Evolutionary conservation across 2,888 invertebrate species (phyloP), one percentile per base, ranked within the genome.

Genomic region (Drosophila helvetica): DNA sequence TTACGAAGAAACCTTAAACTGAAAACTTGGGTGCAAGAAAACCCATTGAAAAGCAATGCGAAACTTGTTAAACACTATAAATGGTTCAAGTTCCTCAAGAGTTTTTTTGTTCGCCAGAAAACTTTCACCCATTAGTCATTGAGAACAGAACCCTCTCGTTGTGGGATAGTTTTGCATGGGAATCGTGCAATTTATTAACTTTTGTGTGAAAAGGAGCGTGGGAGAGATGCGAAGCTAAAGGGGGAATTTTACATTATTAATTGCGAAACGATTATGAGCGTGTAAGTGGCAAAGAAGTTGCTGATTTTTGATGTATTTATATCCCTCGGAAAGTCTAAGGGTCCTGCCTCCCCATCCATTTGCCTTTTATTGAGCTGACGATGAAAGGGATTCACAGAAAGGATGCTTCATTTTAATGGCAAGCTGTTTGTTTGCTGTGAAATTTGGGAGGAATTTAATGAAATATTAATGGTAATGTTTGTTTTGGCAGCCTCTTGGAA

Each of bases 81-180:
- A 66, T 77, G 62, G 68, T 56, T 53, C 53, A 65, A 75, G 56
- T 74, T 67, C 50, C 33, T 38, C 5, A 43, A 54, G 63, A n/a
- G n/a, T n/a, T n/a, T 38, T 66, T 77, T 58, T 74, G 74, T 70
- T 78, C 73, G 66, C 25, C n/a, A 6, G 9, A 18, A 48, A 78
- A 85, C 71, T 80, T 83, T 85, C 38, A n/a, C 18, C 70, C 80
- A 83, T 83, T 82, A 82, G 60, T 83, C 80, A 78, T 54, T 47
- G 53, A 52, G 25, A 74, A 74, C 74, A 12, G 30, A 10, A 4
- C 30, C 15, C 7, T 1, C 38, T 38, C 53, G 66, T 57, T 72
- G 67, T 50, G 55, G 51, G 46, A 47, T 69, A 69, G 67, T 60
- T 76, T 51, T 61, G 61, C 80, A 70, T 72, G 77, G 66, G 58